Conservation (phyloP, 2,113 vertebrate genomes). For the Eretmochelys imbricata region DNA sequence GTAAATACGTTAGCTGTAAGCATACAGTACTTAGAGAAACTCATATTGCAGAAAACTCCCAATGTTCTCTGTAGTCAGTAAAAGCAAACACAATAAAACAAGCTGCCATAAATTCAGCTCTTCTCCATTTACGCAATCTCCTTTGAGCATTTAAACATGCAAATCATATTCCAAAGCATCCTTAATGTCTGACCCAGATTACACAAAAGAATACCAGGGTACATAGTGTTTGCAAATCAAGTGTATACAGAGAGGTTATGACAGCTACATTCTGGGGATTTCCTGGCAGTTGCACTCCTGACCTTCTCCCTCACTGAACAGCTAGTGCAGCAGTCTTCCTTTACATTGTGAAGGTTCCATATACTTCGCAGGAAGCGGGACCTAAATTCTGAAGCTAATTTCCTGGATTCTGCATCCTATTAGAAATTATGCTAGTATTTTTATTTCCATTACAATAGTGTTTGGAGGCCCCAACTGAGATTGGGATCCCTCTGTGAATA, state of each 20-base stretch:
- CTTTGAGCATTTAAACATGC: constrained; percentile 16
- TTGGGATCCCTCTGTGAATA: background rate
- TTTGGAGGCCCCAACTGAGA: background rate
- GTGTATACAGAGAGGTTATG: background rate
- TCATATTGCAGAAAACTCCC: background rate
- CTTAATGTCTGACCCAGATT: constrained; percentile 38
- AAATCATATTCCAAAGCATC: constrained; percentile 18
- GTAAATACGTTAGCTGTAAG: background rate
- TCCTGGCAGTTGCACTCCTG: background rate
- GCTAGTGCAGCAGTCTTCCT: rapidly evolving
- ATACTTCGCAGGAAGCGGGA: background rate
- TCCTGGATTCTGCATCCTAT: rapidly evolving
- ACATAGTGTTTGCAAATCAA: background rate
- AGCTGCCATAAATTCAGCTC: constrained; percentile 22
- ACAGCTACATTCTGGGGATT: rapidly evolving
- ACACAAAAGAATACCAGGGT: constrained; percentile 10
- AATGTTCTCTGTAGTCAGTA: background rate
- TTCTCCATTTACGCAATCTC: constrained; percentile 8
- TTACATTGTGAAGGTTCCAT: background rate
- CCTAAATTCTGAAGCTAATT: background rate
- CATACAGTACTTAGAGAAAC: background rate
- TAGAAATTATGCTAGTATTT: background rate
- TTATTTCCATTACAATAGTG: background rate
- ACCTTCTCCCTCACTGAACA: background rate
- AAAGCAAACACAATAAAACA: constrained; percentile 66